Conservation (phyloP, 2,797 vertebrate genomes). For the Enteromius argenteus region DNA sequence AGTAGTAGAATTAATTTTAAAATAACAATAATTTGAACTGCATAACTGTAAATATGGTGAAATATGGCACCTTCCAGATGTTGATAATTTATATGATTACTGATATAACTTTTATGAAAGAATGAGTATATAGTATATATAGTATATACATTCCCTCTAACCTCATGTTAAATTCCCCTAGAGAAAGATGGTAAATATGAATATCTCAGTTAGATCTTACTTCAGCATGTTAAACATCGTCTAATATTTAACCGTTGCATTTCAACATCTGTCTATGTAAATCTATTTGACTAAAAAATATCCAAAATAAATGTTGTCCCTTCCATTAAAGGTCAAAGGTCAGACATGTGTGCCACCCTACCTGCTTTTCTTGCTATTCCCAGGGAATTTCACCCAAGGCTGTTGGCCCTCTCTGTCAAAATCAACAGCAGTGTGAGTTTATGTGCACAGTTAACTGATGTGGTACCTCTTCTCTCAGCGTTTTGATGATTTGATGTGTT, state of each 20-base stretch:
- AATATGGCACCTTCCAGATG: background rate
- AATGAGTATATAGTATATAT: background rate
- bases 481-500: conserved; percentile 70
- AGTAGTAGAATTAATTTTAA: background rate
- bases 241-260: conserved; percentile 22
- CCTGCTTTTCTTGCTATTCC: conserved; percentile 5
- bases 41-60: background rate
- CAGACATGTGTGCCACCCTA: conserved; percentile 1
- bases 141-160: background rate
- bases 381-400: background rate
- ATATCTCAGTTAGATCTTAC: conserved; percentile 50
- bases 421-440: conserved; percentile 14
- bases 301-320: background rate
- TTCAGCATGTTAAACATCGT: background rate
- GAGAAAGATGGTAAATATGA: conserved; percentile 28
- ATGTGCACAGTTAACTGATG: conserved; percentile 18
- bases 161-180: background rate
- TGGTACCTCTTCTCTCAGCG: conserved; percentile 2
- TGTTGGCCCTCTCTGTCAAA: conserved; percentile 17
- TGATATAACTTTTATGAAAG: background rate
- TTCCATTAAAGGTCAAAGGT: conserved; percentile 21
- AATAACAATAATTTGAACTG: background rate
- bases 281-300: background rate
- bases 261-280: conserved; percentile 49
- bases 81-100: background rate